These are phyloP conservation scores for Tokudaia muenninki DNA, from an alignment of 2,797 vertebrate genomes.

Conservation along the genomic window DNA sequence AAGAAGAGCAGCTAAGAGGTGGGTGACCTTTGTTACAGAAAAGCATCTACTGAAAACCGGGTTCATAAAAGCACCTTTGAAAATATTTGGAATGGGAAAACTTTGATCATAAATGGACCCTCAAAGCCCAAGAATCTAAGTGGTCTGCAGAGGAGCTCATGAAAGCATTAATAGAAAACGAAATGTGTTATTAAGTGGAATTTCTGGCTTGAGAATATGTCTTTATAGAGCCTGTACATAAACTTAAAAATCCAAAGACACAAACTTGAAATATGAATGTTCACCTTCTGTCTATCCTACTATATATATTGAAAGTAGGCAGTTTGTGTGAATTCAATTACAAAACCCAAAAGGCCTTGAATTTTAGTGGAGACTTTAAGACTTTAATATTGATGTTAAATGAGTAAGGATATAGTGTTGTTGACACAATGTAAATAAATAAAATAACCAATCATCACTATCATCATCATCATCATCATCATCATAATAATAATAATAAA, in stretches of 20 bases:
- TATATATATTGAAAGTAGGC: background rate
- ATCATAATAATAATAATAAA: no score
- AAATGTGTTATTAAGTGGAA: background rate
- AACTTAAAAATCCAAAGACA: background rate
- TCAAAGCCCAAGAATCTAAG: background rate
- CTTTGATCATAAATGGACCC: background rate
- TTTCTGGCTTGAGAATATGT: background rate
- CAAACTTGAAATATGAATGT: background rate
- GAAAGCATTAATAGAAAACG: background rate
- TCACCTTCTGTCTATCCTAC: background rate
- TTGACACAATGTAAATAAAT: background rate
- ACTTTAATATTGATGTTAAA: background rate
- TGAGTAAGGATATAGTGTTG: background rate
- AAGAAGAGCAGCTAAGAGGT: background rate
- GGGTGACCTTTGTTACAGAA: background rate
- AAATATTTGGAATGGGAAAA: conserved; percentile 1
- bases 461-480: no score
- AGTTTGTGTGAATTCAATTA: background rate
- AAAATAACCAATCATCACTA: no score
- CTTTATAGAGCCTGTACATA: background rate
- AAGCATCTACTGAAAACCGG: background rate
- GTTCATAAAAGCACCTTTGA: background rate
- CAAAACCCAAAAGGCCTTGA: background rate
- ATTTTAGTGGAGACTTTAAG: background rate
- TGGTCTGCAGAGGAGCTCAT: background rate